Conservation (phyloP, 2,888 invertebrate species). For the Lasiommata megera region DNA sequence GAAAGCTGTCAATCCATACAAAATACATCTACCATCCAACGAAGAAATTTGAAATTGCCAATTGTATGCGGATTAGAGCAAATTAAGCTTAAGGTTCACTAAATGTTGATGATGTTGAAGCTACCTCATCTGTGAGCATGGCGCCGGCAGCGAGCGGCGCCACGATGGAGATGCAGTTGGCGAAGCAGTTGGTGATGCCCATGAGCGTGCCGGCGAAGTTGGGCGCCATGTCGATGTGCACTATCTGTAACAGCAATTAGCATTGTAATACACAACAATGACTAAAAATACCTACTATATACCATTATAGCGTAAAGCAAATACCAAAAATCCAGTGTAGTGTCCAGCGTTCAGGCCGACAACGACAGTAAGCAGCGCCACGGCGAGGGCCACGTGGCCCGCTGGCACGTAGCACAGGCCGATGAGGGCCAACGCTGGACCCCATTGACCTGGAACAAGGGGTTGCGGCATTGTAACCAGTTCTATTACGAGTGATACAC, state of each 20-base stretch:
- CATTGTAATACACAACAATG: no score
- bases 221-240: conserved; percentile 91
- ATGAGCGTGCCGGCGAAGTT: conserved; percentile 90
- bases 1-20: no score
- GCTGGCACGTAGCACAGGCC: conserved; percentile 78
- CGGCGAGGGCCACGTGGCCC: conserved; percentile 77
- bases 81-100: no score
- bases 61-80: no score
- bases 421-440: conserved; percentile 85
- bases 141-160: conserved; percentile 87
- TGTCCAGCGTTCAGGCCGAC: conserved; percentile 88
- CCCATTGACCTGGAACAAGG: conserved; percentile 73
- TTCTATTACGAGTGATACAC: no score
- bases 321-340: conserved; percentile 86
- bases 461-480: no score
- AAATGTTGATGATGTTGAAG: no score
- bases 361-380: conserved; percentile 83
- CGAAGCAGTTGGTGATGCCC: conserved; percentile 90
- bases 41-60: no score
- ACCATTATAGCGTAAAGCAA: no score
- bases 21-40: no score
- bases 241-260: conserved; percentile 75
- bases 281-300: no score
- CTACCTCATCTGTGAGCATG: conserved; percentile 81
- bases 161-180: conserved; percentile 88